Conservation (phyloP, 1,140 invertebrate genomes). For the Leucophenga varia region DNA sequence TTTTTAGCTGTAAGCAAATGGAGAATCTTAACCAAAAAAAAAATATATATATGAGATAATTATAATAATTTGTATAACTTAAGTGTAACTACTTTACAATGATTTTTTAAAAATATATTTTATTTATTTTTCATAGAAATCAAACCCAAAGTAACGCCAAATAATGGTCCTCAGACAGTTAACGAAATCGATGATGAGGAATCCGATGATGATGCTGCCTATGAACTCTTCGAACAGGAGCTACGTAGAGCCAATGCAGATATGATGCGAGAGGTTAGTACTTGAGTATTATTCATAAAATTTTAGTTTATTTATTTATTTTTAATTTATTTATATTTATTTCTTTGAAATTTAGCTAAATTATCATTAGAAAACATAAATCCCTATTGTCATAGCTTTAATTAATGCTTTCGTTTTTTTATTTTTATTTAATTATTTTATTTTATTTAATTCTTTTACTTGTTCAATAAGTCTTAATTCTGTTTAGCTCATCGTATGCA, state of each 20-base stretch:
- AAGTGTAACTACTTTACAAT: not conserved
- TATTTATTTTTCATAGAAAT: constrained; percentile 35
- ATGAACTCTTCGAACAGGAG: constrained; percentile 44
- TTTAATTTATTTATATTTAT: not conserved
- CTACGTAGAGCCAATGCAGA: constrained; percentile 47
- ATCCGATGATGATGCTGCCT: constrained; percentile 14
- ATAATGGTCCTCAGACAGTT: constrained; percentile 21
- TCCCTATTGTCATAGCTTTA: constrained; percentile 35
- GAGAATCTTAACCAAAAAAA: not conserved
- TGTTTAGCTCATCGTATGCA: too few relatives aligned
- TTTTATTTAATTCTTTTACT: too few relatives aligned
- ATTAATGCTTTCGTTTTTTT: constrained; percentile 29
- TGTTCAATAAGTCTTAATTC: too few relatives aligned
- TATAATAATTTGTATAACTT: not conserved
- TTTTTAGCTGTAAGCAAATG: too few relatives aligned
- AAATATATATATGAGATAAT: not conserved
- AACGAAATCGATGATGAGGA: constrained; percentile 12
- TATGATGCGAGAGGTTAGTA: constrained; percentile 51
- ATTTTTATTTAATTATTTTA: constrained; percentile 6
- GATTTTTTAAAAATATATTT: constrained; percentile 1
- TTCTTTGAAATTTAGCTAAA: constrained; percentile 29
- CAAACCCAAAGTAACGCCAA: constrained; percentile 32
- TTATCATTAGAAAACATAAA: constrained; percentile 37
- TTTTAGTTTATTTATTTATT: not conserved
- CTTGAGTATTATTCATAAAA: not conserved